phyloP scores from a whole-genome alignment of 2,888 invertebrate genomes.

The Opisthograptis luteolata region DNA sequence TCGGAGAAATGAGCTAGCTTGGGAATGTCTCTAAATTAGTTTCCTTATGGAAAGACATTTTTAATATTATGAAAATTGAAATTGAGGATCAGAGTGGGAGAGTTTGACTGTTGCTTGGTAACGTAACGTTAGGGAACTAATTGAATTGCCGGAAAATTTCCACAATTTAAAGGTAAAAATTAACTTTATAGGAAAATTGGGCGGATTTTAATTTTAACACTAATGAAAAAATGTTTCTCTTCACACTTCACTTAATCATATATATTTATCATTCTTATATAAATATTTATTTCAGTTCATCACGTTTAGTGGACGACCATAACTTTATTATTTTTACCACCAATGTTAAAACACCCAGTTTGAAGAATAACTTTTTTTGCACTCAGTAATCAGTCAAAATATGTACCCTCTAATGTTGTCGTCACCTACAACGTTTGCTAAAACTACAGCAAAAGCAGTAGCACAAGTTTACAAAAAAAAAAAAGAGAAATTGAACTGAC shows the following conservation, averaged over 20 bases:
- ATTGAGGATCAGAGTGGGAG: slow-evolving; percentile 6
- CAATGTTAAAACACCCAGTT: background rate
- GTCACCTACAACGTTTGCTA: slow-evolving; percentile 18
- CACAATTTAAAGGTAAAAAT: too few relatives aligned
- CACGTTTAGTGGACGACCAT: background rate
- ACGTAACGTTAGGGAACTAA: background rate
- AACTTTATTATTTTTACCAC: background rate
- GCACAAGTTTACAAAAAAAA: background rate
- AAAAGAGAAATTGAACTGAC: too few relatives aligned
- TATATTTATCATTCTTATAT: too few relatives aligned
- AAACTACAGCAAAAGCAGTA: background rate
- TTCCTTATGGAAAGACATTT: slow-evolving; percentile 25
- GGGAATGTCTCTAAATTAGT: slow-evolving; percentile 36
- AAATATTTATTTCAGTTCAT: too few relatives aligned
- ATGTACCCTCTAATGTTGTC: slow-evolving; percentile 21
- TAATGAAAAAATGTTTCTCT: too few relatives aligned
- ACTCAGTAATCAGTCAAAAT: background rate
- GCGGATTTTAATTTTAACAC: too few relatives aligned
- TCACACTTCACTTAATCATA: too few relatives aligned
- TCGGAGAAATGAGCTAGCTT: slow-evolving; percentile 50
- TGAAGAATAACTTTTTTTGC: background rate
- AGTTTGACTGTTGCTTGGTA: slow-evolving; percentile 1
- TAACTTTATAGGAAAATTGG: too few relatives aligned
- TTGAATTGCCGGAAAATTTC: too few relatives aligned
- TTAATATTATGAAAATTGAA: slow-evolving; percentile 21